These are phyloP conservation scores for Diachasmimorpha longicaudata DNA, from an alignment of 1,140 invertebrate species.

Conservation along the genomic window DNA sequence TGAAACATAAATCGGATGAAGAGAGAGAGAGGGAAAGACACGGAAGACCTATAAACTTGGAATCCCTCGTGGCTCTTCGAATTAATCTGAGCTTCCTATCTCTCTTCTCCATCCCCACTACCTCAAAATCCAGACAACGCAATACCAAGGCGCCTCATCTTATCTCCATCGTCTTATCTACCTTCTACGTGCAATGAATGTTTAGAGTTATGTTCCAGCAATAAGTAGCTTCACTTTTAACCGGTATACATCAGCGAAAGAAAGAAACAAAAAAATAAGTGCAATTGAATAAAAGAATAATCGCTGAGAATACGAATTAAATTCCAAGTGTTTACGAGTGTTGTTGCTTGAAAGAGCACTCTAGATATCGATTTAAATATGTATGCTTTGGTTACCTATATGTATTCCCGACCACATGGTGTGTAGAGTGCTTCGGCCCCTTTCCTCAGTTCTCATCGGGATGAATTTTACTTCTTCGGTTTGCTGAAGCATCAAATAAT, in stretches of 20 bases:
- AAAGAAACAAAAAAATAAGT: neutral
- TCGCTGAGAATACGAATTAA: conserved; percentile 18
- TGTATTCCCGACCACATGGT: neutral
- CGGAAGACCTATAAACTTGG: conserved; percentile 8
- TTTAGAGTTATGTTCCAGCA: neutral
- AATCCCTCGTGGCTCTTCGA: neutral
- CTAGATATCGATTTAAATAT: conserved; percentile 25
- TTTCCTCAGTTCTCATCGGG: too few relatives aligned
- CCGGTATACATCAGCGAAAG: neutral
- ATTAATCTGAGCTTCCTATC: conserved; percentile 24
- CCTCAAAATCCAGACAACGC: neutral
- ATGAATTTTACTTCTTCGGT: neutral
- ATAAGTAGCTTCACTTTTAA: neutral
- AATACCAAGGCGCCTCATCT: conserved; percentile 3
- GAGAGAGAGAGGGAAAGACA: neutral
- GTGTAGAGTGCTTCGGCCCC: too few relatives aligned
- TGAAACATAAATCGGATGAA: neutral
- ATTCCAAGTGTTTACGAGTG: conserved; percentile 22
- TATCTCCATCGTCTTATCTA: conserved; percentile 21
- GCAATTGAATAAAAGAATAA: neutral
- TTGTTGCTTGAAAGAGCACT: conserved; percentile 14
- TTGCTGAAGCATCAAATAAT: neutral
- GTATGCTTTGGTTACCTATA: neutral
- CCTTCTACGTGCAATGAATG: conserved; percentile 13
- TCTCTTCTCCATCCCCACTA: neutral